Evolutionary conservation across 2,888 invertebrate species (phyloP).

Genomic region (Perizoma flavofasciatum): DNA sequence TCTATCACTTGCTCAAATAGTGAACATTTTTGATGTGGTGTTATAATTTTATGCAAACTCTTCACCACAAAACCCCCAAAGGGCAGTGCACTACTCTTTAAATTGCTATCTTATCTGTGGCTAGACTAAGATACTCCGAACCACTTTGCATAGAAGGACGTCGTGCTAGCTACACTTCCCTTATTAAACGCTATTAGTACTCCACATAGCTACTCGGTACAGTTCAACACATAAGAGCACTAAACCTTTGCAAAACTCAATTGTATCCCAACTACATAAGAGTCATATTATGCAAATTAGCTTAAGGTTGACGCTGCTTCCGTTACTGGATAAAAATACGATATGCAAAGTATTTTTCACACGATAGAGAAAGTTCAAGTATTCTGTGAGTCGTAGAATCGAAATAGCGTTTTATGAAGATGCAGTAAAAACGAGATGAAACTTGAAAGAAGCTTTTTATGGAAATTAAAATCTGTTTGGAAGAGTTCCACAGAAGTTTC

Average conservation of each 20-base stretch:
- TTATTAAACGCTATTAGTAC: slow-evolving; percentile 44
- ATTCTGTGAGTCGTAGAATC: slow-evolving; percentile 11
- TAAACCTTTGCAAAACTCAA: slow-evolving; percentile 8
- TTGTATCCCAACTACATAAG: slow-evolving; percentile 8
- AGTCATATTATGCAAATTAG: background rate
- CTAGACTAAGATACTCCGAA: slow-evolving; percentile 31
- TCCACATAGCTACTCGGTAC: slow-evolving; percentile 16
- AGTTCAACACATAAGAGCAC: slow-evolving; percentile 13
- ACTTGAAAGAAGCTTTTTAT: slow-evolving; percentile 10
- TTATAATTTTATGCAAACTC: slow-evolving; percentile 3
- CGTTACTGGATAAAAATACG: slow-evolving; percentile 25
- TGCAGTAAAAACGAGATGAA: slow-evolving; percentile 7
- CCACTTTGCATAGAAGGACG: slow-evolving; percentile 36
- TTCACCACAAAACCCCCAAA: slow-evolving; percentile 10
- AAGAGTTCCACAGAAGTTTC: slow-evolving; percentile 5
- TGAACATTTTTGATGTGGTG: too few relatives aligned
- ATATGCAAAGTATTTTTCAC: slow-evolving; percentile 27
- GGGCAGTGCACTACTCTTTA: slow-evolving; percentile 18
- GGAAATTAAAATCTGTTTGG: slow-evolving; percentile 9
- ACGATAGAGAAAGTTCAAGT: slow-evolving; percentile 21
- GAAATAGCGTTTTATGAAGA: slow-evolving; percentile 12
- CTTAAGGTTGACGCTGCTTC: slow-evolving; percentile 18
- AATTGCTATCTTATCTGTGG: slow-evolving; percentile 14
- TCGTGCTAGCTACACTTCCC: slow-evolving; percentile 43
- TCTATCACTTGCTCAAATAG: too few relatives aligned